phyloP scores from a whole-genome alignment of 2,113 vertebrate genomes.

The Murina feae region DNA sequence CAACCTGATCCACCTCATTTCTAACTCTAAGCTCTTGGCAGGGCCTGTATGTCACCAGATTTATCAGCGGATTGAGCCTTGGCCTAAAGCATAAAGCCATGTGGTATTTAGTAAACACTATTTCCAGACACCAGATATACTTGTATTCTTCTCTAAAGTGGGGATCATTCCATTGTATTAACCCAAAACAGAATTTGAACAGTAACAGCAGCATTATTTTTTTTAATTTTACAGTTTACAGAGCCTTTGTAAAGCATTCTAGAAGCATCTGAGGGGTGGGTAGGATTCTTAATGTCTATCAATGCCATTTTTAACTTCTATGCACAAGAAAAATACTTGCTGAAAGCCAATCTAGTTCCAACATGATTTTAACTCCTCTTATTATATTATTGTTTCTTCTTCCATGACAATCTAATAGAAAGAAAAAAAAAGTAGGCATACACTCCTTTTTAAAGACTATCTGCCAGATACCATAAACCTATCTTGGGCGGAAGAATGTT shows the following conservation, averaged over 20 bases:
- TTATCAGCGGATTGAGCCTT: background rate
- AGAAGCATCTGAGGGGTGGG: background rate
- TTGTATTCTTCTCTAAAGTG: background rate
- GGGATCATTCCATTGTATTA: background rate
- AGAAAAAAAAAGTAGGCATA: background rate
- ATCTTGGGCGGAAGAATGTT: constrained; percentile 30
- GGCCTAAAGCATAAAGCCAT: background rate
- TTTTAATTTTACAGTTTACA: background rate
- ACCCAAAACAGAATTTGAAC: background rate
- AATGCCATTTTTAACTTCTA: background rate
- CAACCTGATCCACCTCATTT: background rate
- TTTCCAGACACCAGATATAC: background rate
- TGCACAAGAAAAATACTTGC: background rate
- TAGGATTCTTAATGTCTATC: background rate
- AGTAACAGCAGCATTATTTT: background rate
- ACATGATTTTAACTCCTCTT: constrained; percentile 2
- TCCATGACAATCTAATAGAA: background rate
- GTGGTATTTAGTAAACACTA: background rate
- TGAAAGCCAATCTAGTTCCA: background rate
- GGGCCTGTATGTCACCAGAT: background rate
- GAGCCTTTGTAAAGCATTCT: background rate
- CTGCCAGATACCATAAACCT: background rate
- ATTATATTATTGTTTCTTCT: background rate
- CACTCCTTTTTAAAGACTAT: constrained; percentile 34
- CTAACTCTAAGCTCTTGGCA: background rate